A percentile compares a stretch with the other conserved stretches of the same genome.
phyloP scores from a whole-genome alignment of 2,888 invertebrate species.

The Perizoma flavofasciatum region DNA sequence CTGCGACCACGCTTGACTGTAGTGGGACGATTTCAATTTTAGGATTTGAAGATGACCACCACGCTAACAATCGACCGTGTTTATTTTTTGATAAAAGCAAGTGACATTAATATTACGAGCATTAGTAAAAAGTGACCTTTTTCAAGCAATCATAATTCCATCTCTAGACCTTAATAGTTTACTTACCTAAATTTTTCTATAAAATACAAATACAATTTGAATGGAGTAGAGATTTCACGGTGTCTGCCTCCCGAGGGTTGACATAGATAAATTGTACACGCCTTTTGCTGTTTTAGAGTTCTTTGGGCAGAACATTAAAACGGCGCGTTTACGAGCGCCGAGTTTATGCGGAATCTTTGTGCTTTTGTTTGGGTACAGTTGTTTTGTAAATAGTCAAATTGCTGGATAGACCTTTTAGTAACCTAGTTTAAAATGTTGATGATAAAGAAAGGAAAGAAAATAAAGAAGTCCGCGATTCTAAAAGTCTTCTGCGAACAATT shows the following conservation, averaged over 20 bases:
- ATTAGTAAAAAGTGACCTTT: too few species aligned
- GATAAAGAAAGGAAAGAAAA: too few species aligned
- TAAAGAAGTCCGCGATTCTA: too few species aligned
- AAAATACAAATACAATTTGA: constrained; percentile 56
- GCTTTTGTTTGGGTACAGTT: constrained; percentile 30
- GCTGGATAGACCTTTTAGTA: background rate
- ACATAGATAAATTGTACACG: constrained; percentile 68
- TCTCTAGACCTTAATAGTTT: background rate
- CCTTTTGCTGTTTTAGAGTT: constrained; percentile 57
- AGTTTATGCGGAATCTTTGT: constrained; percentile 33
- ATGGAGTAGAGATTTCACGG: constrained; percentile 70
- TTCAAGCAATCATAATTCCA: too few species aligned
- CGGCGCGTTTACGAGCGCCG: constrained; percentile 32
- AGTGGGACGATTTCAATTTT: too few species aligned
- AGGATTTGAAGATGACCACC: too few species aligned
- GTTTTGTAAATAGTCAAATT: constrained; percentile 17
- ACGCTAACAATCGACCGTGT: too few species aligned
- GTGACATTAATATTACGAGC: too few species aligned
- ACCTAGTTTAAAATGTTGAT: too few species aligned
- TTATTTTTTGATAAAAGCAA: too few species aligned
- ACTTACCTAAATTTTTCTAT: constrained; percentile 30
- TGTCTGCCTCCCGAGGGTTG: constrained; percentile 64
- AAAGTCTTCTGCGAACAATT: too few species aligned
- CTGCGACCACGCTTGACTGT: too few species aligned
- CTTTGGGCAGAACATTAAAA: constrained; percentile 47